phyloP scores from a whole-genome alignment of 1,140 invertebrate genomes.

The Drosophila malerkotliana region DNA sequence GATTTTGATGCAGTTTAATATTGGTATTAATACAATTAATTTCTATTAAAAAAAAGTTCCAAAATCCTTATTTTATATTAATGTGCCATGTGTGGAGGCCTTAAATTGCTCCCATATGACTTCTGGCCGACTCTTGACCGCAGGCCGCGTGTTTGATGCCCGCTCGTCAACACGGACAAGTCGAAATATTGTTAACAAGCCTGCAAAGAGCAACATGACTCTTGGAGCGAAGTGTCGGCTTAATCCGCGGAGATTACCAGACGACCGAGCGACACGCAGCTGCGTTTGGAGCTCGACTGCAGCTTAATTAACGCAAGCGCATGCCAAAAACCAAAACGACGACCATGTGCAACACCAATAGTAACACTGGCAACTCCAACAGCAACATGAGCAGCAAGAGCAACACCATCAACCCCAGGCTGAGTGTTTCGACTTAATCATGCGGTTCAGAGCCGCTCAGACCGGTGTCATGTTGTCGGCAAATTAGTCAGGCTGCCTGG shows the following conservation, averaged over 20 bases:
- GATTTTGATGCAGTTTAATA: too few relatives aligned
- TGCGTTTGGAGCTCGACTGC: conserved; percentile 35
- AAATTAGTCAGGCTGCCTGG: conserved; percentile 66
- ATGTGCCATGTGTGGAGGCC: neutral
- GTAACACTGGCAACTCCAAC: conserved; percentile 15
- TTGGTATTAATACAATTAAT: too few relatives aligned
- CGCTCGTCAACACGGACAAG: conserved; percentile 43
- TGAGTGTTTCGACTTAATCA: conserved; percentile 77
- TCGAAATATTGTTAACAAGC: conserved; percentile 79
- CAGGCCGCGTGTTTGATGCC: conserved; percentile 63
- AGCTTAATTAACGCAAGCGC: conserved; percentile 78
- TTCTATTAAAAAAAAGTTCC: neutral
- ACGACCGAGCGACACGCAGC: conserved; percentile 58
- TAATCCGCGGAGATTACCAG: conserved; percentile 79
- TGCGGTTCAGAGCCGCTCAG: conserved; percentile 47
- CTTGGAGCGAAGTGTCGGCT: conserved; percentile 68
- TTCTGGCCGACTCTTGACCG: conserved; percentile 51
- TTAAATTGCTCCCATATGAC: conserved; percentile 56
- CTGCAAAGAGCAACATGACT: conserved; percentile 75
- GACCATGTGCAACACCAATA: conserved; percentile 17
- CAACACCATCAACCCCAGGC: conserved; percentile 23
- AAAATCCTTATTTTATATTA: neutral
- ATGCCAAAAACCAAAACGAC: conserved; percentile 69
- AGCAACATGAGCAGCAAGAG: conserved; percentile 17
- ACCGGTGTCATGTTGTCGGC: conserved; percentile 74